Percentiles rank a stretch among this genome's conserved stretches.
These are phyloP conservation scores for Pogoniulus pusillus DNA, from an alignment of 2,797 vertebrate species.

Conservation along the genomic window DNA sequence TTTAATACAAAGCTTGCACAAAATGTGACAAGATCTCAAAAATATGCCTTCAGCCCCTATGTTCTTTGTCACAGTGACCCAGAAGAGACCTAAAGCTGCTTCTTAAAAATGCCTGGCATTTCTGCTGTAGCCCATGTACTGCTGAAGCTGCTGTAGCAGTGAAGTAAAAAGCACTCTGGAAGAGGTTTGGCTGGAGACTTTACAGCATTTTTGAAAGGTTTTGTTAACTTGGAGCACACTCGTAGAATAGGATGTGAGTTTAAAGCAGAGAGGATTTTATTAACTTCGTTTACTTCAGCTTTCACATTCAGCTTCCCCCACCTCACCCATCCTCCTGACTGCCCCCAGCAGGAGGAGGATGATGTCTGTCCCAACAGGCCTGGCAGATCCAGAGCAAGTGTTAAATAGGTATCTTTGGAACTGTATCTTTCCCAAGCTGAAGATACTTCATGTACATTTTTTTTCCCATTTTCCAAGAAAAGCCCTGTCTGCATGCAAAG, in stretches of 20 bases:
- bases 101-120: background rate
- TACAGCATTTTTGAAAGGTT: background rate
- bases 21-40: background rate
- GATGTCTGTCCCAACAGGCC: rapidly evolving
- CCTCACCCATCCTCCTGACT: background rate
- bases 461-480: background rate
- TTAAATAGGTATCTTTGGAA: rapidly evolving
- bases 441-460: background rate
- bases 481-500: background rate
- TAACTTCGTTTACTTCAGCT: background rate
- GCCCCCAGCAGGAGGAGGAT: background rate
- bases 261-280: background rate
- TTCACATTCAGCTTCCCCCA: background rate
- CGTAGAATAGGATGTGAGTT: background rate
- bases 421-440: background rate
- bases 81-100: background rate
- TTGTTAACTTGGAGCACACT: background rate
- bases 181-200: background rate
- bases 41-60: background rate
- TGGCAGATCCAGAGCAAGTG: background rate
- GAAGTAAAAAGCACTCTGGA: background rate
- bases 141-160: background rate
- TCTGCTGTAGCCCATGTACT: background rate
- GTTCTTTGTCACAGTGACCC: background rate
- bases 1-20: background rate